Evolutionary conservation across 1,140 invertebrate species (phyloP).

Genomic region (Diuraphis noxia): DNA sequence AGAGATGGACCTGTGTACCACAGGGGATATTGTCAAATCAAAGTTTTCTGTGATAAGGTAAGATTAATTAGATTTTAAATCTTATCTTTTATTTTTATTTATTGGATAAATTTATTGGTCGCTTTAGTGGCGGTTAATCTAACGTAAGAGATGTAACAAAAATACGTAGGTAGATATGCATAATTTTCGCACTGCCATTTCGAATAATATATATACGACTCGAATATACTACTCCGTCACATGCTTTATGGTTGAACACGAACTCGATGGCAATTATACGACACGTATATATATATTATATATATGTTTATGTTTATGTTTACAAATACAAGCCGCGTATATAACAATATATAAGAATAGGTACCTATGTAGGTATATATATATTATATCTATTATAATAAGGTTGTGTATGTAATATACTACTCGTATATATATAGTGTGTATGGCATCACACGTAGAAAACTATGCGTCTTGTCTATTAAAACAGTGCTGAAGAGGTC

Average conservation of each 20-base stretch:
- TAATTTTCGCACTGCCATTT: background rate
- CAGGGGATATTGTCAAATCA: conserved; percentile 98
- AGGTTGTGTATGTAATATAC: background rate
- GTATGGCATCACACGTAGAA: background rate
- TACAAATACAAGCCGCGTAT: background rate
- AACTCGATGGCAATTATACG: conserved; percentile 28
- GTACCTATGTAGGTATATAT: too few species aligned
- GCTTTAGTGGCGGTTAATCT: background rate
- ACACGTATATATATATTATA: background rate
- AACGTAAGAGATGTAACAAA: background rate
- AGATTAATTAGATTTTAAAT: conserved; percentile 57
- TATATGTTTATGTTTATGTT: background rate
- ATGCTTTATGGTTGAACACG: conserved; percentile 11
- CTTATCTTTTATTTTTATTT: conserved; percentile 46
- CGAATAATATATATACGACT: background rate
- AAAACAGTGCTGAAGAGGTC: background rate
- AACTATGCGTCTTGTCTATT: conserved; percentile 33
- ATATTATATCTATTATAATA: background rate
- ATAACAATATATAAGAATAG: background rate
- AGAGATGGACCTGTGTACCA: conserved; percentile 86
- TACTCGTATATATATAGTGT: background rate
- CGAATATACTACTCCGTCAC: background rate
- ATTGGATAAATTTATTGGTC: too few species aligned
- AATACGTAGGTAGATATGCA: background rate
- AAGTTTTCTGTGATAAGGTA: conserved; percentile 99